phyloP scores from a whole-genome alignment of 2,797 vertebrate species.

The Scarus forsteni region DNA sequence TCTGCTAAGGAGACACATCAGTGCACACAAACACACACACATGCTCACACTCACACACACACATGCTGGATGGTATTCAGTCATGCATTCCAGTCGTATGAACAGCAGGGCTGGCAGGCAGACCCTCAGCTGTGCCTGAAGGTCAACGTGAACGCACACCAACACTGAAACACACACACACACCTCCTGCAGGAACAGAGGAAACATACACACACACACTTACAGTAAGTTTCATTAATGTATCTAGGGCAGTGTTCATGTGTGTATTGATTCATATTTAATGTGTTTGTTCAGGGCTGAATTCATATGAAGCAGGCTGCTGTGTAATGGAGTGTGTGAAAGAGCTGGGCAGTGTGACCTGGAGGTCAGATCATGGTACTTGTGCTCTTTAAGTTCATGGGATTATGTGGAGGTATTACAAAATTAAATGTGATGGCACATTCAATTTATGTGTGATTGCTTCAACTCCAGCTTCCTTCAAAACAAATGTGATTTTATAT shows the following conservation, averaged over 20 bases:
- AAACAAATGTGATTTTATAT: no score
- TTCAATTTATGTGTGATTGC: no score
- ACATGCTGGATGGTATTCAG: constrained; percentile 48
- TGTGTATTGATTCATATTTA: constrained; percentile 54
- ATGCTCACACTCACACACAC: constrained; percentile 12
- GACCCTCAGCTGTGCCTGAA: constrained; percentile 74
- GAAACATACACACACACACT: constrained; percentile 20
- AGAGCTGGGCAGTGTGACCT: no score
- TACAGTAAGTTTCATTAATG: constrained; percentile 46
- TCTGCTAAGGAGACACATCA: constrained; percentile 41
- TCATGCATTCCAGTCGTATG: constrained; percentile 64
- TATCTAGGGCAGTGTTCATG: constrained; percentile 47
- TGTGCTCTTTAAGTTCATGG: no score
- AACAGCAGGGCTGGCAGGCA: constrained; percentile 46
- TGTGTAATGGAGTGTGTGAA: no score
- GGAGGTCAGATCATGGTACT: no score
- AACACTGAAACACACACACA: constrained; percentile 17
- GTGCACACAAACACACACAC: constrained; percentile 9
- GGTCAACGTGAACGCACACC: constrained; percentile 50
- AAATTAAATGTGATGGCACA: no score
- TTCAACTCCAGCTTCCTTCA: no score
- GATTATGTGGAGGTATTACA: no score
- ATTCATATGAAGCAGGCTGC: no score
- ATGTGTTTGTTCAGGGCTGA: constrained; percentile 35
- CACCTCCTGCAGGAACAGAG: constrained; percentile 14